These are phyloP conservation scores for Drosophila conformis DNA, from an alignment of 2,888 invertebrate species.

Conservation along the genomic window DNA sequence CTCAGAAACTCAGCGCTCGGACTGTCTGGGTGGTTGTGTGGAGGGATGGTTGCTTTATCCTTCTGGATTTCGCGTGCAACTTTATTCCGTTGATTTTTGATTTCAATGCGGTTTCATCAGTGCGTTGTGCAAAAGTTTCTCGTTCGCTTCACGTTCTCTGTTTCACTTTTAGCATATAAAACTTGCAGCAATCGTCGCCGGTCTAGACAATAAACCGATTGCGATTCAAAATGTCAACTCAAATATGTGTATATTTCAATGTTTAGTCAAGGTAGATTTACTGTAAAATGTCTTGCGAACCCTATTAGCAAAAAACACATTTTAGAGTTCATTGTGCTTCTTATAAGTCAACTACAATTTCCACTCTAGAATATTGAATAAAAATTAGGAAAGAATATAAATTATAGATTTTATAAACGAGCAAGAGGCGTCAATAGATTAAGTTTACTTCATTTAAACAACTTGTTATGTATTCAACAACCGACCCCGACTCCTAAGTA, in stretches of 20 bases:
- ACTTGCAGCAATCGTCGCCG: conserved; percentile 26
- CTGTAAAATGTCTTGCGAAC: not conserved
- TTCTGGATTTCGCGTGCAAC: conserved; percentile 52
- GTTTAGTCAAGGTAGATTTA: not conserved
- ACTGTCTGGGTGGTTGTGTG: conserved; percentile 5
- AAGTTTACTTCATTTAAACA: not conserved
- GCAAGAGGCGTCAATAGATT: not conserved
- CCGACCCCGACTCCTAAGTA: not conserved
- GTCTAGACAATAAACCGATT: conserved; percentile 32
- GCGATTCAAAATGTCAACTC: conserved; percentile 25
- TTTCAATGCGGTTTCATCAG: conserved; percentile 64
- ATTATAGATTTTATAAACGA: no score
- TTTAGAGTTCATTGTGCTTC: not conserved
- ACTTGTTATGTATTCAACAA: no score
- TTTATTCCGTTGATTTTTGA: conserved; percentile 66
- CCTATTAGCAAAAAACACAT: not conserved
- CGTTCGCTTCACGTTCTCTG: conserved; percentile 28
- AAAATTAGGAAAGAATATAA: not conserved
- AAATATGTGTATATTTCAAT: conserved; percentile 5
- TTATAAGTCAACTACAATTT: not conserved
- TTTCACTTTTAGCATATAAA: conserved; percentile 34
- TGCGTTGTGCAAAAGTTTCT: conserved; percentile 58
- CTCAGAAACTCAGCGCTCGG: conserved; percentile 14
- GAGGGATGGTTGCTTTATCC: conserved; percentile 20
- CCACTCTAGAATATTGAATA: not conserved